phyloP scores from a whole-genome alignment of 2,113 vertebrate genomes.

The Gymnorhina tibicen region DNA sequence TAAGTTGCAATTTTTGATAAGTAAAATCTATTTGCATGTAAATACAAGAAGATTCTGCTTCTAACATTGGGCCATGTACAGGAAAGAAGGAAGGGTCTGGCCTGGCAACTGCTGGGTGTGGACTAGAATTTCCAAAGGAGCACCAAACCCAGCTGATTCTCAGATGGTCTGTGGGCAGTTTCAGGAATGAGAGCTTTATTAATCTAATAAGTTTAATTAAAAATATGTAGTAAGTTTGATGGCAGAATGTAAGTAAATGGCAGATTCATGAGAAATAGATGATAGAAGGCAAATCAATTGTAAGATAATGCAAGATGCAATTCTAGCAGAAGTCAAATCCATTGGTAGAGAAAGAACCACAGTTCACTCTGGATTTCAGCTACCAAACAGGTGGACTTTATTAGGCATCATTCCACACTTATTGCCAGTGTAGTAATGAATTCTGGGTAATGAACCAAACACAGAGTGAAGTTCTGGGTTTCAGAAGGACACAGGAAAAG shows the following conservation, averaged over 20 bases:
- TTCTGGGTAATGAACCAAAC: not conserved
- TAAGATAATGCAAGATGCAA: not conserved
- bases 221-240: not conserved
- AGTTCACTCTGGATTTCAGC: not conserved
- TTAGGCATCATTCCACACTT: not conserved
- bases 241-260: not conserved
- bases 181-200: not conserved
- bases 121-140: not conserved
- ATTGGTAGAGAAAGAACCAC: not conserved
- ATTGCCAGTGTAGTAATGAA: not conserved
- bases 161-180: not conserved
- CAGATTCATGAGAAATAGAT: not conserved
- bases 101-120: not conserved
- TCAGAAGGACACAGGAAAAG: not conserved
- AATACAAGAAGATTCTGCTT: not conserved
- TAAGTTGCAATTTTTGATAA: not conserved
- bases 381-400: not conserved
- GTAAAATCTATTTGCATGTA: not conserved
- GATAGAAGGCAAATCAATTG: not conserved
- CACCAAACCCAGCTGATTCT: not conserved
- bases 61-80: not conserved
- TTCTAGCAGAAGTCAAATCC: not conserved
- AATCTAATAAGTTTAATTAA: not conserved
- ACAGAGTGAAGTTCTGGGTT: not conserved
- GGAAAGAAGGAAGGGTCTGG: not conserved